These are phyloP conservation scores for Esox niger DNA, from an alignment of 2,113 vertebrate genomes.

Conservation along the genomic window DNA sequence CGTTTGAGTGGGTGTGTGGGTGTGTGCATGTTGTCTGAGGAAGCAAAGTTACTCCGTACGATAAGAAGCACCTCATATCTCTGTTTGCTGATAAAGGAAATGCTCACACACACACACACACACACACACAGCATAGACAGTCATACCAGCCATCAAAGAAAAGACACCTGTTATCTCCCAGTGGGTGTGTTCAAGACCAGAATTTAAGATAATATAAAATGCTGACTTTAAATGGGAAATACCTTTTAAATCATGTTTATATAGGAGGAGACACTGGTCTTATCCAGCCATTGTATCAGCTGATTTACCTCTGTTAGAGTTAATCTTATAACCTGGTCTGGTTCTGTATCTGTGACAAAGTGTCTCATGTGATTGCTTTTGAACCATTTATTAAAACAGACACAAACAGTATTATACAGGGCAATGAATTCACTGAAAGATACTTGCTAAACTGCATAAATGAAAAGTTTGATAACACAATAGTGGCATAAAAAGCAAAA, in stretches of 20 bases:
- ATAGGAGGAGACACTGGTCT: slow-evolving; percentile 42
- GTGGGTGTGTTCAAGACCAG: slow-evolving; percentile 33
- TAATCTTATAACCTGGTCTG: slow-evolving; percentile 49
- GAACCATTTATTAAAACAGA: too few relatives aligned
- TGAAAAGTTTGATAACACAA: too few relatives aligned
- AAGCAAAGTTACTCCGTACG: slow-evolving; percentile 27
- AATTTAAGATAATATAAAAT: slow-evolving; percentile 8
- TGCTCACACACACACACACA: slow-evolving; percentile 11
- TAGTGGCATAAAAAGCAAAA: too few relatives aligned
- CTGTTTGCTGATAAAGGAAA: slow-evolving; percentile 50
- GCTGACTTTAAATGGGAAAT: background rate
- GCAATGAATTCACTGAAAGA: too few relatives aligned
- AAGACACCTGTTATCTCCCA: slow-evolving; percentile 41
- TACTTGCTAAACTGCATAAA: too few relatives aligned
- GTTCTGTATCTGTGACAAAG: too few relatives aligned
- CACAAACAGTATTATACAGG: too few relatives aligned
- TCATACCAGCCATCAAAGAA: slow-evolving; percentile 45
- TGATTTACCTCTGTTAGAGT: slow-evolving; percentile 58
- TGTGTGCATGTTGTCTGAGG: background rate
- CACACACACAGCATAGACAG: slow-evolving; percentile 23
- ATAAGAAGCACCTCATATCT: slow-evolving; percentile 59
- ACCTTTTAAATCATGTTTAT: slow-evolving; percentile 30
- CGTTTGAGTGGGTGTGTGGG: background rate
- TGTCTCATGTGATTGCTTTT: too few relatives aligned
- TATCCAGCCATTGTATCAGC: slow-evolving; percentile 45